These are phyloP conservation scores for Xylota sylvarum DNA, from an alignment of 2,888 invertebrate species.

Conservation along the genomic window DNA sequence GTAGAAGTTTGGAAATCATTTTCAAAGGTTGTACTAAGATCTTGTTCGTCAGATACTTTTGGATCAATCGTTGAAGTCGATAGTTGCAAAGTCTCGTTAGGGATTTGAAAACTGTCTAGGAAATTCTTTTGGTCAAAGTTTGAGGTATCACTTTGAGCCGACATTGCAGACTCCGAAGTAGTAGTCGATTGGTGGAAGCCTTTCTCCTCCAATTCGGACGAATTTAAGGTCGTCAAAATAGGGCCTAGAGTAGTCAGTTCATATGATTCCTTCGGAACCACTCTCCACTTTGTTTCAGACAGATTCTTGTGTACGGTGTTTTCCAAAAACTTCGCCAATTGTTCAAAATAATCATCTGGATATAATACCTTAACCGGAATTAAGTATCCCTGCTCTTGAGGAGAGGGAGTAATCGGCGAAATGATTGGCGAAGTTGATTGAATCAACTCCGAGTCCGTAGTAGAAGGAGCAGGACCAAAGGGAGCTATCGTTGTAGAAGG, in stretches of 20 bases:
- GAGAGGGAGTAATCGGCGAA: neutral
- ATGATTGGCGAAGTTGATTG: neutral
- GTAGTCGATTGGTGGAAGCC: neutral
- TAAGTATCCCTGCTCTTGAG: neutral
- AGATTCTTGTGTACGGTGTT: neutral
- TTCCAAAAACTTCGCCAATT: slow-evolving; percentile 20
- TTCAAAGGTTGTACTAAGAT: slow-evolving; percentile 14
- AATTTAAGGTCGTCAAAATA: neutral
- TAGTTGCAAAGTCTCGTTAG: neutral
- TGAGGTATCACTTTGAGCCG: neutral
- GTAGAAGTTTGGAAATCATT: neutral
- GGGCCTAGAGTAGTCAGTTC: neutral
- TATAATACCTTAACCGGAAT: slow-evolving; percentile 43
- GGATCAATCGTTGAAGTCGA: neutral
- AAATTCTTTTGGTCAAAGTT: neutral
- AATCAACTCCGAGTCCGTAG: neutral
- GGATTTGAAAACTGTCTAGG: neutral
- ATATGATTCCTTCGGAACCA: neutral
- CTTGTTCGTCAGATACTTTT: slow-evolving; percentile 24
- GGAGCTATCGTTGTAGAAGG: neutral
- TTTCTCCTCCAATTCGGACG: neutral
- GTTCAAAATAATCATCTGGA: slow-evolving; percentile 40
- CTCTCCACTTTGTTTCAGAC: neutral
- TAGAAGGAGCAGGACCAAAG: neutral
- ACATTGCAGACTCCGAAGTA: neutral